Evolutionary conservation across 37 sponge, comb jelly and placozoan species (phyloP), one percentile per base, ranked within the genome.

Genomic region (Crambe crambe): DNA sequence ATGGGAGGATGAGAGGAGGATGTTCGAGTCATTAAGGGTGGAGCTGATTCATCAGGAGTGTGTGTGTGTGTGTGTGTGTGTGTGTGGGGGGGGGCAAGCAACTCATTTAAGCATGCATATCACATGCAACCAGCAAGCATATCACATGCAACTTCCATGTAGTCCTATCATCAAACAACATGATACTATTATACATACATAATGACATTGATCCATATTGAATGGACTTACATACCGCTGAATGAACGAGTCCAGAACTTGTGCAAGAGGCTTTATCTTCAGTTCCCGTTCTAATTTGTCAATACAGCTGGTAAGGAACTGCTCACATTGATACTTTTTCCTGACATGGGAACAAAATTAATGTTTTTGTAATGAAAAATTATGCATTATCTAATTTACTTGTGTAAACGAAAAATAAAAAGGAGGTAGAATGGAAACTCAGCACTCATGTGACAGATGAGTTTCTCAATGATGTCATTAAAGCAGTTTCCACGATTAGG

Each of bases 351-450:
- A n/a, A n/a, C n/a, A n/a, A n/a, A 61, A 61, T 29, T 20, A 29
- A 61, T 61, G 6, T 61, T 61, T 20, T 27, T 29, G 30, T 23
- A 23, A 61, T 61, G 25, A 23, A 9, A 29, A 5, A 8, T 27
- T 61, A 27, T 27, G 18, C 63, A 8, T 23, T 20, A 23, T 29
- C 30, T 23, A 29, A 23, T 37, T 68, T 35, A 86, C 87, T 59
- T 74, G 43, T 80, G 58, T 10, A 80, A 23, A 21, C 87, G 67
- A 51, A 74, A 72, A 34, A 75, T 75, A 26, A 86, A 63, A 1
- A 86, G 35, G 20, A 86, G 69, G 62, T 80, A 80, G 71, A 80
- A 86, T 26, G 87, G 87, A 51, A 80, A 78, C 41, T 18, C 61
- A 36, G n/a, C 66, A 58, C 6, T 80, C 22, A 67, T 75, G 76